phyloP scores from a whole-genome alignment of 2,888 invertebrate species.

The Cataglyphis livida region DNA sequence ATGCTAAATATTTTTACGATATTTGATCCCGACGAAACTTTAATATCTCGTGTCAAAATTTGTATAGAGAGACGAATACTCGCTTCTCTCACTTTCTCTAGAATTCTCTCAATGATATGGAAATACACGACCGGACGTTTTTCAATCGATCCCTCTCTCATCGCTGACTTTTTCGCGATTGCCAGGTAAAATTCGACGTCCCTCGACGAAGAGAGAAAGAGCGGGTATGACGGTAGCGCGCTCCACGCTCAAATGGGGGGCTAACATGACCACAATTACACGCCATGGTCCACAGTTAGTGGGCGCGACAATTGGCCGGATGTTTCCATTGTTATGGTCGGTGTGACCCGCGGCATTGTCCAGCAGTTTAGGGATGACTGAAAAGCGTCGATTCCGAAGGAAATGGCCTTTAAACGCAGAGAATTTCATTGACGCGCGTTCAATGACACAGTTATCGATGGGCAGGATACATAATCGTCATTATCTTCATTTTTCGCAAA shows the following conservation, averaged over 20 bases:
- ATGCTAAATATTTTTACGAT: neutral
- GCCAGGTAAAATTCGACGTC: constrained; percentile 64
- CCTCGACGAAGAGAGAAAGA: constrained; percentile 50
- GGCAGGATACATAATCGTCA: constrained; percentile 30
- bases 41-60: neutral
- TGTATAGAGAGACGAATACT: neutral
- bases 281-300: constrained; percentile 69
- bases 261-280: constrained; percentile 79
- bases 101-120: neutral
- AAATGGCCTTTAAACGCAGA: constrained; percentile 80
- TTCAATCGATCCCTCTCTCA: constrained; percentile 5
- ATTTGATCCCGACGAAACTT: neutral
- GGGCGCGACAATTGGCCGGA: constrained; percentile 85
- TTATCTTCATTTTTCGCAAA: constrained; percentile 32
- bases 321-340: constrained; percentile 81
- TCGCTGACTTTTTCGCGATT: constrained; percentile 47
- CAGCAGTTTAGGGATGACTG: constrained; percentile 75
- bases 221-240: constrained; percentile 61
- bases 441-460: constrained; percentile 55
- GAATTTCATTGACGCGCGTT: constrained; percentile 78
- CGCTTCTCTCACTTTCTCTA: constrained; percentile 1
- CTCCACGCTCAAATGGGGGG: constrained; percentile 52
- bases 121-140: constrained; percentile 3
- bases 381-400: constrained; percentile 76
- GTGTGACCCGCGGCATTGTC: constrained; percentile 73